A percentile compares a stretch with the other conserved stretches of the same genome.
Conservation (phyloP, 2,113 vertebrate species). For the Lagenorhynchus albirostris region DNA sequence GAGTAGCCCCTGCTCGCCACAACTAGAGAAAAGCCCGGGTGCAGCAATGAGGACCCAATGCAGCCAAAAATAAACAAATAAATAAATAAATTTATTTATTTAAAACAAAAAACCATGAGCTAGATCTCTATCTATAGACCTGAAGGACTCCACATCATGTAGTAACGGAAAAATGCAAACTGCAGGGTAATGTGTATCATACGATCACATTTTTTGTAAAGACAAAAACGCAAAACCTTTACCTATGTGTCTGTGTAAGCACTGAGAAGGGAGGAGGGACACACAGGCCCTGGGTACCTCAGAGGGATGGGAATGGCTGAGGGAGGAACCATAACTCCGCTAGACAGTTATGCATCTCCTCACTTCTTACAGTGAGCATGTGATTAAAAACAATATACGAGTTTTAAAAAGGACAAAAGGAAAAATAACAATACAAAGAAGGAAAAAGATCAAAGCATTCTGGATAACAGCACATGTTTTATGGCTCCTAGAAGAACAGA, state of each 20-base stretch:
- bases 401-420: not conserved
- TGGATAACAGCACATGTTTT: not conserved
- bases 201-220: not conserved
- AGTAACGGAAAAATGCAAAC: not conserved
- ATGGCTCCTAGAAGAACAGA: not conserved
- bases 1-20: too few relatives aligned
- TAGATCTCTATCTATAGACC: not conserved
- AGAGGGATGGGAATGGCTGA: not conserved
- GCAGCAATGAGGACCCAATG: too few relatives aligned
- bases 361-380: not conserved
- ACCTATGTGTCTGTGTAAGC: not conserved
- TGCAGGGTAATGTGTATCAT: not conserved
- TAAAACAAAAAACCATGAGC: not conserved
- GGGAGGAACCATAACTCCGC: not conserved
- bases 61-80: too few relatives aligned
- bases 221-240: not conserved
- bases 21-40: too few relatives aligned
- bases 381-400: not conserved
- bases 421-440: not conserved
- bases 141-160: not conserved
- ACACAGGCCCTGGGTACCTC: not conserved
- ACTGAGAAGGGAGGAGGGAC: not conserved
- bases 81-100: too few relatives aligned
- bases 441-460: not conserved
- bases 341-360: not conserved